phyloP scores from a whole-genome alignment of 2,113 vertebrate genomes.

The Syngnathus floridae region DNA sequence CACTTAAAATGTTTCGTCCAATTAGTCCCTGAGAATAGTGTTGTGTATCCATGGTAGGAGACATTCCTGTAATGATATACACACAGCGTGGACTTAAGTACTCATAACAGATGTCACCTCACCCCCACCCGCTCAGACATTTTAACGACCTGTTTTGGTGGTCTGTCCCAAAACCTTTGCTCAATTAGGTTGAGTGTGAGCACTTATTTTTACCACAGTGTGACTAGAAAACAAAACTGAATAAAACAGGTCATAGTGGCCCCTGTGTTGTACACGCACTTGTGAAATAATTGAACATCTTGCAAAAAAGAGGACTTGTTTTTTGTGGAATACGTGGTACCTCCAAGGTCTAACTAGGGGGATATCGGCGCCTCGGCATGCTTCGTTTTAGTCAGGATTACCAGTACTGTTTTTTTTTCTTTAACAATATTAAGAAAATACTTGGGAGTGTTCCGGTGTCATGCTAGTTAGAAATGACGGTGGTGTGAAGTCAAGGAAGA shows the following conservation, averaged over 20 bases:
- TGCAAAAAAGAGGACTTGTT: neutral
- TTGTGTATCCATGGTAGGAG: slow-evolving; percentile 4
- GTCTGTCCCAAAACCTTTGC: neutral
- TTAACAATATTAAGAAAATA: too few species aligned
- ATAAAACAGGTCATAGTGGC: neutral
- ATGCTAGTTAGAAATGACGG: neutral
- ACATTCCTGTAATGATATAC: neutral
- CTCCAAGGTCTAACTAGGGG: neutral
- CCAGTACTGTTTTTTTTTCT: too few species aligned
- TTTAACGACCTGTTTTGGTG: neutral
- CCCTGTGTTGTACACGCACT: neutral
- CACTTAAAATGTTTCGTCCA: slow-evolving; percentile 23
- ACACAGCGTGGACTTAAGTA: neutral
- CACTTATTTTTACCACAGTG: neutral
- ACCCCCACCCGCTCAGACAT: neutral
- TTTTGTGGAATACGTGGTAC: neutral
- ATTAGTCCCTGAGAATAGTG: slow-evolving; percentile 63
- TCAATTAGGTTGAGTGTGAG: neutral
- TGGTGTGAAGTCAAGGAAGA: too few species aligned
- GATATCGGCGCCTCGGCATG: neutral
- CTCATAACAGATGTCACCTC: neutral
- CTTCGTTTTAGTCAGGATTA: neutral
- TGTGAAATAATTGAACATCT: neutral
- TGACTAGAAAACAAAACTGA: neutral
- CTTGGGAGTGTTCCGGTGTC: neutral